A percentile compares a stretch with the other conserved stretches of the same genome.
phyloP scores from a whole-genome alignment of 2,888 invertebrate genomes.

The Drosophila demipolita region DNA sequence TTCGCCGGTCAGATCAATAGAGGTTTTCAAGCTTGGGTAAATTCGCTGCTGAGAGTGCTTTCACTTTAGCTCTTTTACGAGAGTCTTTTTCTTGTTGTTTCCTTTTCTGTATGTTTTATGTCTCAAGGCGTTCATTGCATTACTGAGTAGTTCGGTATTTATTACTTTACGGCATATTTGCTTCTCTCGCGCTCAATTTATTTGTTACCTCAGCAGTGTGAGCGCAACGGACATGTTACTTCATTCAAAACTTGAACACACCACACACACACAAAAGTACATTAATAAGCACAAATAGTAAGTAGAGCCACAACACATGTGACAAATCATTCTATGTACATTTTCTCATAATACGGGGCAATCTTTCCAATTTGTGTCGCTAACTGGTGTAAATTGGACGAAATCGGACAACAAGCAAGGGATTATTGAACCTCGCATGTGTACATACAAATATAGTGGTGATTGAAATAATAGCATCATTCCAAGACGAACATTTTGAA shows the following conservation, averaged over 20 bases:
- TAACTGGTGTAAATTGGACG: constrained; percentile 54
- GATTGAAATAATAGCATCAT: not conserved
- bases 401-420: constrained; percentile 15
- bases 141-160: constrained; percentile 48
- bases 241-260: constrained; percentile 50
- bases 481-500: not conserved
- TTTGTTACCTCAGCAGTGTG: constrained; percentile 57
- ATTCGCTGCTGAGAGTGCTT: constrained; percentile 51
- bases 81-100: constrained; percentile 29
- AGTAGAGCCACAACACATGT: not conserved
- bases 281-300: constrained; percentile 39
- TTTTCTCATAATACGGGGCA: constrained; percentile 6
- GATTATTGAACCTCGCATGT: constrained; percentile 28
- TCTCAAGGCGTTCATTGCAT: constrained; percentile 15
- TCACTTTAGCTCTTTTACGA: constrained; percentile 60
- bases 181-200: constrained; percentile 37
- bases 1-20: constrained; percentile 70
- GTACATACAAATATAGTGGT: not conserved
- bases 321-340: constrained; percentile 30
- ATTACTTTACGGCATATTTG: constrained; percentile 44
- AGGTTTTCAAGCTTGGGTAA: constrained; percentile 56
- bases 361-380: constrained; percentile 35
- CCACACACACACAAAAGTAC: constrained; percentile 22
- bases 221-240: constrained; percentile 68
- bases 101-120: constrained; percentile 24